Evolutionary conservation across 2,888 invertebrate genomes (phyloP), one percentile per base, ranked within the genome.

Genomic region (Phengaris alcon): DNA sequence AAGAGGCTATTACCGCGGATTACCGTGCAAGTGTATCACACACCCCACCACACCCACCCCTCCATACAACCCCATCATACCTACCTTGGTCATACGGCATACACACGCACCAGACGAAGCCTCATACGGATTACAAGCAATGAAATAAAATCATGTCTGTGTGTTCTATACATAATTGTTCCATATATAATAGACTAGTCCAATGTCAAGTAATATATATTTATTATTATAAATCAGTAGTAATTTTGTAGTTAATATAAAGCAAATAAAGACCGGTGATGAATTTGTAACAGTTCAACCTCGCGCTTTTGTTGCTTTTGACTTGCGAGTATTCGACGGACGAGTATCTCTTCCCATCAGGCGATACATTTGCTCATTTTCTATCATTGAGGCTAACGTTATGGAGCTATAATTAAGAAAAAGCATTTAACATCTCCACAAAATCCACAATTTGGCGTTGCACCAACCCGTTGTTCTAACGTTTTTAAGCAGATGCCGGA

Each of bases 1-100:
- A 77, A 77, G 75, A 77, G 77, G 76, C 75, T 76, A 77, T 77
- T 77, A 77, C 64, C 46, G 46, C 57, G 75, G 77, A 78, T 78
- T 77, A 78, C 35, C 8, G 22, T 74, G 76, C 76, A 77, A 78
- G 68, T 74, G 74, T 68, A 74, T 68, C 68, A 69, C n/a, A 51
- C 54, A 12, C 52, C 12, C 51, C 35, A 44, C 10, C 10, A 10
- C 10, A 35, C 22, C 12, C 1, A 10, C 35, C 64, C 10, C 0
- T 3, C 35, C 35, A 10, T 12, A 12, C 22, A 22, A 22, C 35
- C 35, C 22, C 35, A 64, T 64, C 64, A 44, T 12, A 64, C 64
- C 64, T 22, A 22, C 22, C 22, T 22, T 22, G 22, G 22, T 22
- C 22, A 22, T 22, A 22, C 22, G 22, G 22, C 22, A 22, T 22